Evolutionary conservation across 2,797 vertebrate species (phyloP), one percentile per base, ranked within the genome.

Genomic region (Artibeus lituratus): DNA sequence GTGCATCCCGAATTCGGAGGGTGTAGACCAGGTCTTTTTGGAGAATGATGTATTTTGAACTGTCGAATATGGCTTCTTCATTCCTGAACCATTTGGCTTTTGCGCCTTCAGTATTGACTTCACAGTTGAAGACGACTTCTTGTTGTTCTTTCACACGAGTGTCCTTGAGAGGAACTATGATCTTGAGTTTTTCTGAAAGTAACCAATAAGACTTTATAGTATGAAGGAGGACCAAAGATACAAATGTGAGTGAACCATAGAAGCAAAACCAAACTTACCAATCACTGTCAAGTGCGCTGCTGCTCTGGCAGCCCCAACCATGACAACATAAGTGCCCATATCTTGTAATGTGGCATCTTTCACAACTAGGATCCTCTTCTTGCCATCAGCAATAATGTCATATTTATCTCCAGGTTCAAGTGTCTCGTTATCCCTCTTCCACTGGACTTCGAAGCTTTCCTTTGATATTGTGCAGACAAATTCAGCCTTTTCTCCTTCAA

Each of bases 1-100:
- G 98, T 37, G 99, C 98, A 26, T 99, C 98, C 98, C 98, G 99
- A 97, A 99, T 99, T 98, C 99, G 99, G 88, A 99, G 99, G 19
- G 99, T 99, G 97, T 99, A 99, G 92, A 99, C 99, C 80, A 99
- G 99, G 98, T 99, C 99, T 97, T 99, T 99, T 98, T 99, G 99
- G 92, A 99, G 98, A 99, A 99, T 99, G 97, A 99, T 98, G 62
- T 99, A 99, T 98, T 99, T 99, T 98, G 99, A 98, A 97, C 99
- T 99, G 97, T 99, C 99, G 91, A 99, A 99, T 97, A 99, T 98
- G 4, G 99, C 99, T 94, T 99, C 99, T 0, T 99, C 99, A 70
- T 99, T 99, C 98, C 99, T 99, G 98, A 99, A 99, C 99, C 99
- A 99, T 95, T 99, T 99, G 93, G 99, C 99, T 97, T 99, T 99